Evolutionary conservation across 2,888 invertebrate genomes (phyloP), one percentile per base, ranked within the genome.

Genomic region (Branchipolynoe longqiensis): DNA sequence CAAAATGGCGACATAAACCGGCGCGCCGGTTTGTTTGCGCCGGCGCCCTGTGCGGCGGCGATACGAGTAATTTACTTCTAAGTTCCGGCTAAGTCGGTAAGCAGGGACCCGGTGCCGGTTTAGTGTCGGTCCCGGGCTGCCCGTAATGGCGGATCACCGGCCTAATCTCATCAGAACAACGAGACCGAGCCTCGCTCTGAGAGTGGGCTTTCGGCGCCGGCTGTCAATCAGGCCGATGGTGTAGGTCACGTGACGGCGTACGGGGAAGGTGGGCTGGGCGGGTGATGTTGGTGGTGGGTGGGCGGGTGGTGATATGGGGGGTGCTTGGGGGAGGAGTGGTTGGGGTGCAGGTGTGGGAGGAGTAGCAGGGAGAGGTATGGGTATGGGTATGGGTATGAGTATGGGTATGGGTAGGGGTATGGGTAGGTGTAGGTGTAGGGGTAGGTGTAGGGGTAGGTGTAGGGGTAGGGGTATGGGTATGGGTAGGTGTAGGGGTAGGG

Each of bases 11-110:
- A 54, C 78, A 78, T 78, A 48, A 78, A 78, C 25, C 31, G 48
- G 78, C 31, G 12, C 0, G 48, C 14, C 78, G 28, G 78, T 40
- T 31, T 78, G 48, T 78, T 48, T 78, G 78, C 28, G 18, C 28
- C 28, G 8, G 54, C 8, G 78, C 14, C n/a, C 78, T 78, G 78
- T 4, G 28, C 14, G 41, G 25, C 4, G 78, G 54, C 48, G 78
- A 78, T 78, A 78, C 48, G 28, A 48, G 78, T 78, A 78, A 78
- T 78, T 78, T 48, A 78, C 78, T 78, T 78, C 78, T 78, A 78
- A 48, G 48, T 41, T 28, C 41, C 8, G 54, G 14, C 78, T 41
- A 28, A 78, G 78, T 78, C 78, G 48, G 78, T 78, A 78, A 78
- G 78, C 78, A 78, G 41, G 28, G 48, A 25, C 78, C 48, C 28